Conservation (phyloP, 2,113 vertebrate species). For the Sinosuthora webbiana region DNA sequence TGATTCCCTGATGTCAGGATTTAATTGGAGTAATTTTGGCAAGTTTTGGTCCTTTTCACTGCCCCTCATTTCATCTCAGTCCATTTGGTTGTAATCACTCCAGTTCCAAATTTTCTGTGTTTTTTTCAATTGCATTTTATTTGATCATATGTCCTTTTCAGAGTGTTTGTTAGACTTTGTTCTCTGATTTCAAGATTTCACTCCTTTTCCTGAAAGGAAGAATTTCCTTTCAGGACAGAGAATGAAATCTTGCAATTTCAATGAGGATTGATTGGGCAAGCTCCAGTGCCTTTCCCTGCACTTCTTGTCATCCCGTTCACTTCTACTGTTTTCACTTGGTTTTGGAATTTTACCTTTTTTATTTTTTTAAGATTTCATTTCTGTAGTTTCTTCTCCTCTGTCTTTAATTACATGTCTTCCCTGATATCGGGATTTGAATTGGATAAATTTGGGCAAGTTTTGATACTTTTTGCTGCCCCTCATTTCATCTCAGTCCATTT, state of each 20-base stretch:
- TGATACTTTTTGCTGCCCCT: background rate
- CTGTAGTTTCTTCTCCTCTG: too few relatives aligned
- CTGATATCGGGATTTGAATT: background rate
- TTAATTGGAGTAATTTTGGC: background rate
- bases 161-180: background rate
- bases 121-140: background rate
- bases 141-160: background rate
- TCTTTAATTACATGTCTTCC: too few relatives aligned
- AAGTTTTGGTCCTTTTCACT: background rate
- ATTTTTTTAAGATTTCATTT: too few relatives aligned
- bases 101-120: background rate
- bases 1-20: background rate
- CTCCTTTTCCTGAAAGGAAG: too few relatives aligned
- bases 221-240: too few relatives aligned
- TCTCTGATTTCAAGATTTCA: background rate
- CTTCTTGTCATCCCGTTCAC: too few relatives aligned
- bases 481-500: background rate
- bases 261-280: too few relatives aligned
- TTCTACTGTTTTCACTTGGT: too few relatives aligned
- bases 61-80: background rate
- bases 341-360: too few relatives aligned
- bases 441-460: background rate
- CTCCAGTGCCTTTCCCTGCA: too few relatives aligned
- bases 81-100: background rate
- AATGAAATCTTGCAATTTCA: too few relatives aligned